Conservation (phyloP, 2,113 vertebrate genomes). For the Eonycteris spelaea region DNA sequence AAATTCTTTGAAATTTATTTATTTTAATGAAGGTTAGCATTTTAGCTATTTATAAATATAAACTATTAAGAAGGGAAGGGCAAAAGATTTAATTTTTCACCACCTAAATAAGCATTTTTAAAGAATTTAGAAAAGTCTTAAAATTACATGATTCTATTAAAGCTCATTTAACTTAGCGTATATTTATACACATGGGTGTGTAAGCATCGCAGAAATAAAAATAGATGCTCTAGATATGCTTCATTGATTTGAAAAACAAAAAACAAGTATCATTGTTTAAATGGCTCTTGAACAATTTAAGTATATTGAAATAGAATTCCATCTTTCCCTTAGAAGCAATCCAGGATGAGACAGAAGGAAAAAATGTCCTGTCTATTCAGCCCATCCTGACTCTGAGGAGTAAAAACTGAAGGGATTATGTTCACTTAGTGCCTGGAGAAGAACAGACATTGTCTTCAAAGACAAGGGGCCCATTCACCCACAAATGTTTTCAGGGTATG, state of each 20-base stretch:
- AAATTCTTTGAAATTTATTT: background rate
- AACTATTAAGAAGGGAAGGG: background rate
- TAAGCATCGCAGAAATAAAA: background rate
- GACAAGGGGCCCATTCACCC: background rate
- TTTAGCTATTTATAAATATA: constrained; percentile 14
- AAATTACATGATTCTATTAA: background rate
- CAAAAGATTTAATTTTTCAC: background rate
- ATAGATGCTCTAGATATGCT: background rate
- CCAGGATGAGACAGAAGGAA: background rate
- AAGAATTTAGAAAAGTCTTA: background rate
- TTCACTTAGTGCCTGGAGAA: background rate
- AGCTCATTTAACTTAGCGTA: background rate
- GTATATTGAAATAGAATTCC: background rate
- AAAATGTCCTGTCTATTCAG: background rate
- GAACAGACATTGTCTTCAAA: constrained; percentile 17
- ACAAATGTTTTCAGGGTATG: background rate
- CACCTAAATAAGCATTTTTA: background rate
- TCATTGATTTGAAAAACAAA: background rate
- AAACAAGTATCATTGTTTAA: background rate
- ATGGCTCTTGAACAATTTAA: background rate
- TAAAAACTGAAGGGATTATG: background rate
- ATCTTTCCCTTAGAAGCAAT: background rate
- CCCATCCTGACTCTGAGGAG: background rate
- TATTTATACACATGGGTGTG: background rate
- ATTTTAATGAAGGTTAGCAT: constrained; percentile 28